Evolutionary conservation across 2,888 invertebrate genomes (phyloP), one percentile per base, ranked within the genome.

Genomic region (Dryomyza anilis): DNA sequence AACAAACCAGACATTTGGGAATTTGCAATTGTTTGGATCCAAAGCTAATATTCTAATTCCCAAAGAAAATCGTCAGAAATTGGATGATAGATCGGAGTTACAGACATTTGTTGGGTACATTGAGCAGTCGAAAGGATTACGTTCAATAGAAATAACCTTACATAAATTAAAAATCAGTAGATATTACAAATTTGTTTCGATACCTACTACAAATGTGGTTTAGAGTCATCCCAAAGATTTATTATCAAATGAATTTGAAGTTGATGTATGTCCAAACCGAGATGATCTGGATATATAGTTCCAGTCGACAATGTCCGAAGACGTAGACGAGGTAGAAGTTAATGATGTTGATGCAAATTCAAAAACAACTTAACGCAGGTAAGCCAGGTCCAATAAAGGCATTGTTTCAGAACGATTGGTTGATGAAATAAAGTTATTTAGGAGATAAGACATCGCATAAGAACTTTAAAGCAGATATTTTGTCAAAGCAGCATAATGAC

Each of bases 81-180:
- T 70, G 25, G 71, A 73, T 63, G 16, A 64, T 23, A 65, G 53
- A 12, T 64, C 66, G 16, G 39, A 23, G n/a, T 39, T 69, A 33
- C 66, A 65, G 59, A 68, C 67, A 21, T 71, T 74, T 30, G 16
- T 73, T 8, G 72, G 71, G 8, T 70, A 72, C 36, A 67, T 67
- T 29, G 61, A 67, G 10, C 14, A 70, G 3, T 69, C 67, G n/a
- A 71, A 66, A 23, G 72, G 67, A 6, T 70, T 65, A 36, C 62
- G 71, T 33, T 68, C 69, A 25, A 69, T 66, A 16, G 56, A 70
- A 48, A 45, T 63, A 14, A 45, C 14, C 12, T 55, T 50, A 21
- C 62, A 60, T 19, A 68, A 66, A 56, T 14, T 70, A 3, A 6
- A 16, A 6, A 55, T 63, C n/a, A 58, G 58, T 21, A 58, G 66